Conservation (phyloP, 2,888 invertebrate genomes). For the Listrodromus nycthemerus region DNA sequence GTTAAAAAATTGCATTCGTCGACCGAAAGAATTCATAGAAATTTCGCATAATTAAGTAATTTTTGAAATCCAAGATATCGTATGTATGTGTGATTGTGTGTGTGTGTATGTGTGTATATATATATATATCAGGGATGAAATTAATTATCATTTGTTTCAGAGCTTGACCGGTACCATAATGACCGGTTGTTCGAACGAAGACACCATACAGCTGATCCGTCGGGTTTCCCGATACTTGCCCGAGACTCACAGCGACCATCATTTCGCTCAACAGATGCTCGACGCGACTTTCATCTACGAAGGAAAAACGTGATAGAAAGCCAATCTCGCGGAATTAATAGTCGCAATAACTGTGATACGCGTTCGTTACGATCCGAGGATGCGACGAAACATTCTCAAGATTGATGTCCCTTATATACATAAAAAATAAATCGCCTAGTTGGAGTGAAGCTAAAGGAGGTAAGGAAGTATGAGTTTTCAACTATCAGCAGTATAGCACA, state of each 20-base stretch:
- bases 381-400: constrained; percentile 17
- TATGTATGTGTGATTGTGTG: too few species aligned
- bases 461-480: constrained; percentile 25
- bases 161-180: constrained; percentile 74
- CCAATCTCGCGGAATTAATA: background rate
- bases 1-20: too few species aligned
- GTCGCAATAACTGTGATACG: constrained; percentile 52
- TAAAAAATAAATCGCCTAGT: constrained; percentile 17
- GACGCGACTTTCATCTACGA: constrained; percentile 80
- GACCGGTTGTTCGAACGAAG: constrained; percentile 79
- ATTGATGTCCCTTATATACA: constrained; percentile 7
- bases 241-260: constrained; percentile 78
- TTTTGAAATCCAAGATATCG: background rate
- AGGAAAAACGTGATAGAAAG: constrained; percentile 71
- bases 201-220: constrained; percentile 79
- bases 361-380: constrained; percentile 21
- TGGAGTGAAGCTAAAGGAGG: constrained; percentile 19
- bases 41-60: background rate
- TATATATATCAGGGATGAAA: too few species aligned
- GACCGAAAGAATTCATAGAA: background rate
- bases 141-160: constrained; percentile 67
- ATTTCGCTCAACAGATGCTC: constrained; percentile 80
- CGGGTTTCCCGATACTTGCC: constrained; percentile 77
- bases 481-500: constrained; percentile 17
- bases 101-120: too few species aligned